Base-by-base conservation (phyloP, 2,113 vertebrate genomes). In the Microcebus jonahi region DNA sequence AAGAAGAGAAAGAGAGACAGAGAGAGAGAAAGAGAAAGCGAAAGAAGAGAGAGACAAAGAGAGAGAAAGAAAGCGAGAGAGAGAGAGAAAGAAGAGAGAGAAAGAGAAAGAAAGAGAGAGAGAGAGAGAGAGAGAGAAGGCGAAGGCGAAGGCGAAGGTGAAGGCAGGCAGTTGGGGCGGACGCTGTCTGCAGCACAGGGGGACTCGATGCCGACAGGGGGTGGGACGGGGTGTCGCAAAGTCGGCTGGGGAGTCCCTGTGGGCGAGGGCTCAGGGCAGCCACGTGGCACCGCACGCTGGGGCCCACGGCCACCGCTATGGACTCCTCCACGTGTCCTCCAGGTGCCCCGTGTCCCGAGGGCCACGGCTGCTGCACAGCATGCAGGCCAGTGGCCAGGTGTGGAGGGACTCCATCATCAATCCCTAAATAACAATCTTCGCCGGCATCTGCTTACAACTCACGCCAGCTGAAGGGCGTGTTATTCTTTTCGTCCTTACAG, bases 211-310 rank as follows among this genome's bases (percentile, higher is more conserved):
- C 27, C 61, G 4, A 27, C 10, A 4, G 70, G 18, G 31, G 3
- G 27, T 23, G 50, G 13, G 79, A 12, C 0, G 9, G 25, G 92
- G 14, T 29, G 0, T 57, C 39, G 6, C 4, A 63, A 57, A 87
- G 29, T 6, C 21, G 25, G 14, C 29, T 10, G 6, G 45, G 8
- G 18, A 34, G 77, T 5, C n/a, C 1, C n/a, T 20, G 10, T 10
- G 55, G 21, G 34, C 65, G 6, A 4, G 3, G 8, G 9, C 21
- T 55, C 4, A 0, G 83, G 7, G 18, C 13, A 34, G 14, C 21
- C 23, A 18, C 6, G 5, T n/a, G 8, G 13, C 11, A 50, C 27
- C 10, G 31, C 29, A 14, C 0, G 1, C 7, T 39, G 36, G 5
- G 5, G 25, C 57, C 53, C 1, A 7, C 11, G 63, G 42, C 25